phyloP scores from a whole-genome alignment of 1,140 invertebrate genomes.

The Palaemon carinicauda region DNA sequence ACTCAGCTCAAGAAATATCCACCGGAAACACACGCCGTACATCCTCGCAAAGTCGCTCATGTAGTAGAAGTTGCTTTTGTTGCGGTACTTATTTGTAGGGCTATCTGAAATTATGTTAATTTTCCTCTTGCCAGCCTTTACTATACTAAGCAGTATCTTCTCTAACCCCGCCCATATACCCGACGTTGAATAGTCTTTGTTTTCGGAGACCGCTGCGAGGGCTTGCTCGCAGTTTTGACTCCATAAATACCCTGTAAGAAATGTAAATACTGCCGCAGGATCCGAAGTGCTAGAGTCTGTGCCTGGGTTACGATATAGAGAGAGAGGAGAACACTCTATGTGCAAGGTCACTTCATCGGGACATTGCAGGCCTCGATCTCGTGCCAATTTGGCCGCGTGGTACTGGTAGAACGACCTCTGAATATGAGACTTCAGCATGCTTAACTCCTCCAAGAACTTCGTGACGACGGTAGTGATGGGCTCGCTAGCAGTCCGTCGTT shows the following conservation, averaged over 20 bases:
- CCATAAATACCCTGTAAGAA: conserved; percentile 12
- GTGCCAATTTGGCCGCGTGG: background rate
- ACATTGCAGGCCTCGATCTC: background rate
- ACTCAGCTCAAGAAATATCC: conserved; percentile 13
- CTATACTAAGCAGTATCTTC: conserved; percentile 13
- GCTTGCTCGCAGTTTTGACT: background rate
- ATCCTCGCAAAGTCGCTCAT: conserved; percentile 13
- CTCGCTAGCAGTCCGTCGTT: background rate
- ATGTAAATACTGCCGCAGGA: background rate
- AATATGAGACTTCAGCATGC: conserved; percentile 10
- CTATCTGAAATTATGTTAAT: conserved; percentile 20
- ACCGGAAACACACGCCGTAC: conserved; percentile 23
- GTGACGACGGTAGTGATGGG: conserved; percentile 2
- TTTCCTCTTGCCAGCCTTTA: conserved; percentile 13
- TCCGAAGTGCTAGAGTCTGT: background rate
- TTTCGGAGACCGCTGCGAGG: background rate
- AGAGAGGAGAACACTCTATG: conserved; percentile 5
- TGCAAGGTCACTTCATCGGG: conserved; percentile 19
- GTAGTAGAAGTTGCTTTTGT: conserved; percentile 25
- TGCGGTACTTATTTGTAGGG: conserved; percentile 21
- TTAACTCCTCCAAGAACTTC: conserved; percentile 18
- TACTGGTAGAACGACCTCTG: conserved; percentile 6
- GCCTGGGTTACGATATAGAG: background rate
- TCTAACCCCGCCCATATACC: conserved; percentile 9
- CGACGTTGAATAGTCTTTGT: conserved; percentile 8